Evolutionary conservation across 2,113 vertebrate genomes (phyloP).

Genomic region (Eubucco bourcierii): DNA sequence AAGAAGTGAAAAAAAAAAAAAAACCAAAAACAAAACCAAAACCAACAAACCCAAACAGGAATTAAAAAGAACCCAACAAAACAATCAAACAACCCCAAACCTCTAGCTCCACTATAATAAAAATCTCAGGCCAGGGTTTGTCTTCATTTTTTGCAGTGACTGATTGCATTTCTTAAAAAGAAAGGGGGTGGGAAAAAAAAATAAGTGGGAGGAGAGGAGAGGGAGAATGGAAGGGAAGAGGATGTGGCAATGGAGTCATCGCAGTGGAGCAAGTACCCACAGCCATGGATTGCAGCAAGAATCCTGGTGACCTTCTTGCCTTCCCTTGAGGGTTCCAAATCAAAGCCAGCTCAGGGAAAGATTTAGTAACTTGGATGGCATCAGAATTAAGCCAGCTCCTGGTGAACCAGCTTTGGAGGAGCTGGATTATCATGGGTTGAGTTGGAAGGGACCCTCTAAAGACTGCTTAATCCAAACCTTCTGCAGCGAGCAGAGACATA

Average conservation of each 20-base stretch:
- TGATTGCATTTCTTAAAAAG: neutral
- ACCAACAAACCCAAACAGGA: no score
- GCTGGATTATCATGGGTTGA: neutral
- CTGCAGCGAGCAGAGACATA: no score
- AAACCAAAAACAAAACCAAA: no score
- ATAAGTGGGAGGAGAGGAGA: neutral
- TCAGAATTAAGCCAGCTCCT: neutral
- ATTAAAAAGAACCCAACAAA: neutral
- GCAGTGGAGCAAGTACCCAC: accelerated
- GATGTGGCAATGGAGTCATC: neutral
- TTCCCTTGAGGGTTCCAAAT: neutral
- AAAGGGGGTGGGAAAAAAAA: no score
- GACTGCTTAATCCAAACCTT: no score
- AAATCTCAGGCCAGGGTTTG: neutral
- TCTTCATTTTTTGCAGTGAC: neutral
- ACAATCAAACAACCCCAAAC: no score
- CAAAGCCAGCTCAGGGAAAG: neutral
- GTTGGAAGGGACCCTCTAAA: no score
- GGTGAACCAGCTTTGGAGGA: neutral
- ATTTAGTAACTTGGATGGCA: neutral
- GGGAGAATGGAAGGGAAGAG: neutral
- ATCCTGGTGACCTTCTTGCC: neutral
- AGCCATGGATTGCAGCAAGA: neutral
- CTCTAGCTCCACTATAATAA: neutral
- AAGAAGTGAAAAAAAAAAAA: neutral